These are phyloP conservation scores for Platysternon megacephalum DNA, from an alignment of 2,113 vertebrate genomes.

Conservation along the genomic window DNA sequence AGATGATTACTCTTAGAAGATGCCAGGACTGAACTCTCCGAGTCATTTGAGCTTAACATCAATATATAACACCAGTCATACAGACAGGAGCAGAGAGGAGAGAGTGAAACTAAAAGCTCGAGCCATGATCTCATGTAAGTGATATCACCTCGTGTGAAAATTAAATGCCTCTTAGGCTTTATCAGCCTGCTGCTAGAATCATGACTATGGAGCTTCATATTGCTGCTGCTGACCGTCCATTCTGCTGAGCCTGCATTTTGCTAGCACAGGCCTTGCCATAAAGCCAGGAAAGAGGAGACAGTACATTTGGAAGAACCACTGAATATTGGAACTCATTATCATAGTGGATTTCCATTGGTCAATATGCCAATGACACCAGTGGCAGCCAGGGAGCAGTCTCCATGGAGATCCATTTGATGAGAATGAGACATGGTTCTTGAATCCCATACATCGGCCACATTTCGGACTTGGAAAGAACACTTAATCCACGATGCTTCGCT, in stretches of 20 bases:
- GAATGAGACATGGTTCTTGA: neutral
- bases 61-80: neutral
- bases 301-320: neutral
- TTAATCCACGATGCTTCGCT: neutral
- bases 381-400: neutral
- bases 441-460: neutral
- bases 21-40: slow-evolving; percentile 26
- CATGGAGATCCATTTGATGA: slow-evolving; percentile 40
- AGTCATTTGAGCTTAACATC: slow-evolving; percentile 15
- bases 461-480: neutral
- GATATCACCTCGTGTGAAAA: slow-evolving; percentile 19
- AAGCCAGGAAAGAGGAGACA: neutral
- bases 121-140: slow-evolving; percentile 1
- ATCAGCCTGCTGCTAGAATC: neutral
- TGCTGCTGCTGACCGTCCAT: neutral
- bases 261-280: neutral
- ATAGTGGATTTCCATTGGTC: neutral
- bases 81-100: neutral
- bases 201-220: neutral
- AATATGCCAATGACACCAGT: neutral
- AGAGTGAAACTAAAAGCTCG: neutral
- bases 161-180: slow-evolving; percentile 45
- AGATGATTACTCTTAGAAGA: slow-evolving; percentile 21
- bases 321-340: neutral
- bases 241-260: neutral